Conservation (phyloP, 2,888 invertebrate species). For the Exocentrus adspersus region DNA sequence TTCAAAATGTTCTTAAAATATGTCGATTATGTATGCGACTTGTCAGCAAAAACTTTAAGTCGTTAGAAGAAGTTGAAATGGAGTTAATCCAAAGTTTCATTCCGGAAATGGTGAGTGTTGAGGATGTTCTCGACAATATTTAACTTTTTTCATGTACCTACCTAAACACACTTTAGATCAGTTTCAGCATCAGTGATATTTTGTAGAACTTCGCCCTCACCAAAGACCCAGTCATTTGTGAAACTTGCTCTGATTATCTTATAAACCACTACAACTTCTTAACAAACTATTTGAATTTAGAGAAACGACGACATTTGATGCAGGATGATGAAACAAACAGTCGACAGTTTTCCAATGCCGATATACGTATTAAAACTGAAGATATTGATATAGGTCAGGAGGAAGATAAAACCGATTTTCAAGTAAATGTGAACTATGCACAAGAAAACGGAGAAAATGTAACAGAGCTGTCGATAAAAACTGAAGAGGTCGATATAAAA, state of each 20-base stretch:
- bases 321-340: background rate
- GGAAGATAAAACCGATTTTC: background rate
- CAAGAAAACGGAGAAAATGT: background rate
- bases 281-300: background rate
- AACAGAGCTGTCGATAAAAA: too few species aligned
- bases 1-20: background rate
- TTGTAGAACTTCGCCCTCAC: background rate
- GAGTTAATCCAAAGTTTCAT: background rate
- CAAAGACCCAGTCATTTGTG: background rate
- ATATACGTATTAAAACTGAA: background rate
- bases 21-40: background rate
- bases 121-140: background rate
- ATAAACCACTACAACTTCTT: background rate
- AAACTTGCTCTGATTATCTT: background rate
- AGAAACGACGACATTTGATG: background rate
- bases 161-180: background rate
- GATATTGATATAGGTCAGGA: background rate
- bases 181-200: background rate
- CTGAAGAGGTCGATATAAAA: background rate
- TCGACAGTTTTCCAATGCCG: background rate
- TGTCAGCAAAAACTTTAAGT: background rate
- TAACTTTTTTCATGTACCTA: background rate
- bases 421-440: background rate
- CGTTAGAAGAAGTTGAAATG: background rate
- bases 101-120: background rate